Evolutionary conservation across 2,113 vertebrate genomes (phyloP).

Genomic region (Phycodurus eques): DNA sequence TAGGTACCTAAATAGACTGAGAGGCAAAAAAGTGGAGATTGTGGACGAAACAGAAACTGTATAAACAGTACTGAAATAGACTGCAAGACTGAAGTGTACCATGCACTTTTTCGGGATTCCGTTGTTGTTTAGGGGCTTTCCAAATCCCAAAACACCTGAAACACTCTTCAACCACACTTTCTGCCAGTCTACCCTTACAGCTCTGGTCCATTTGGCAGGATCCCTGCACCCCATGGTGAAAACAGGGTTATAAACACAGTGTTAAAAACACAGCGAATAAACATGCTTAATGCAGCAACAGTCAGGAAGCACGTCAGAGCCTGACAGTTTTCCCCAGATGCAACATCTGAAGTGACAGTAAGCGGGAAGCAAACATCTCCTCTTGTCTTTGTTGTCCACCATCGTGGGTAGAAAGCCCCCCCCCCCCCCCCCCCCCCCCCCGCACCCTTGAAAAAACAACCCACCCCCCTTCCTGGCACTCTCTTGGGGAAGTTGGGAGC

Average conservation of each 20-base stretch:
- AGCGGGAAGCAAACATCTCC: conserved; percentile 31
- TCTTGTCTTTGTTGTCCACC: conserved; percentile 55
- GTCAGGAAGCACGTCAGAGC: background rate
- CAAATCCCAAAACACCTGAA: background rate
- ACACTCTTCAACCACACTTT: background rate
- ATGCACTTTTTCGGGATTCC: too few relatives aligned
- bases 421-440: background rate
- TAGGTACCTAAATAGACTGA: too few relatives aligned
- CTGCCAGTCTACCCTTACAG: background rate
- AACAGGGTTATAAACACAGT: background rate
- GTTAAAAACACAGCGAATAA: background rate
- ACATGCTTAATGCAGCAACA: background rate
- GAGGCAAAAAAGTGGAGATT: too few relatives aligned
- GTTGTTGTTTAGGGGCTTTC: background rate
- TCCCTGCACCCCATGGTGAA: background rate
- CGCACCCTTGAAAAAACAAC: conserved; percentile 21
- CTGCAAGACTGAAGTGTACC: background rate
- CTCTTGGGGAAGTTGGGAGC: conserved; percentile 29
- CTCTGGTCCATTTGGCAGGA: background rate
- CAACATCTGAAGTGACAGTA: conserved; percentile 22
- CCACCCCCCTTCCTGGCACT: conserved; percentile 3
- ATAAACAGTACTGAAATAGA: too few relatives aligned
- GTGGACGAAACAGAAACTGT: too few relatives aligned
- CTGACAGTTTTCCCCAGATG: conserved; percentile 10
- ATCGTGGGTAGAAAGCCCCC: conserved; percentile 32